Evolutionary conservation across 1,140 invertebrate genomes (phyloP).

Genomic region (Branchinecta lynchi): DNA sequence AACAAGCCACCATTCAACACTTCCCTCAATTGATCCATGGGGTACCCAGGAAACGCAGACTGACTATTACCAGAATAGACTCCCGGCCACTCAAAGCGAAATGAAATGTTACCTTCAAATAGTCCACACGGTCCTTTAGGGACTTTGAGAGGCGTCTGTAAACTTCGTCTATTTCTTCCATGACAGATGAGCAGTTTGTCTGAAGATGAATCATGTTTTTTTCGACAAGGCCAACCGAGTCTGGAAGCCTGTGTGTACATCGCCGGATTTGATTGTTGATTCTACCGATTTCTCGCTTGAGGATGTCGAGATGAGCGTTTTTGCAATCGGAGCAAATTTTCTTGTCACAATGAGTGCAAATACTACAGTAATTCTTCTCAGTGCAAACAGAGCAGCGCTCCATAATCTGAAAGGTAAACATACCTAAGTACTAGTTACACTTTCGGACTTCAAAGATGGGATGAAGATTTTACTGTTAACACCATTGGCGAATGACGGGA

Average conservation of each 20-base stretch:
- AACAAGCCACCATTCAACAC: too few species aligned
- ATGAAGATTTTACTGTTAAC: too few species aligned
- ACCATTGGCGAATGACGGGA: too few species aligned
- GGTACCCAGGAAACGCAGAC: too few species aligned
- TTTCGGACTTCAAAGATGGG: too few species aligned
- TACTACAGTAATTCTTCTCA: constrained; percentile 77
- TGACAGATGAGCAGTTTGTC: constrained; percentile 63
- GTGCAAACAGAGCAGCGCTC: constrained; percentile 55
- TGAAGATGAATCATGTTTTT: constrained; percentile 68
- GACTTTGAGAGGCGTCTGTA: constrained; percentile 74
- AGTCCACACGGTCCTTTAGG: constrained; percentile 75
- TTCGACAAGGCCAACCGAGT: constrained; percentile 61
- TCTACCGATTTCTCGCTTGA: constrained; percentile 78
- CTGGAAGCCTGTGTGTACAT: constrained; percentile 67
- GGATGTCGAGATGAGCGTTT: constrained; percentile 84
- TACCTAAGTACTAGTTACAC: too few species aligned
- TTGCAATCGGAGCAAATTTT: constrained; percentile 77
- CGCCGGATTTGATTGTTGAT: constrained; percentile 73
- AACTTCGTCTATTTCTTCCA: constrained; percentile 83
- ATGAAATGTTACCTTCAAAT: constrained; percentile 41
- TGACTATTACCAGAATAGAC: too few species aligned
- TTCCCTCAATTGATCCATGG: too few species aligned
- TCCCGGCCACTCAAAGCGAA: too few species aligned
- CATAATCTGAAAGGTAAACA: constrained; percentile 28
- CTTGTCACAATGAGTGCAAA: constrained; percentile 79